Base-by-base conservation (phyloP, 2,888 invertebrate genomes). In the Zhuqinia jingwanae region DNA sequence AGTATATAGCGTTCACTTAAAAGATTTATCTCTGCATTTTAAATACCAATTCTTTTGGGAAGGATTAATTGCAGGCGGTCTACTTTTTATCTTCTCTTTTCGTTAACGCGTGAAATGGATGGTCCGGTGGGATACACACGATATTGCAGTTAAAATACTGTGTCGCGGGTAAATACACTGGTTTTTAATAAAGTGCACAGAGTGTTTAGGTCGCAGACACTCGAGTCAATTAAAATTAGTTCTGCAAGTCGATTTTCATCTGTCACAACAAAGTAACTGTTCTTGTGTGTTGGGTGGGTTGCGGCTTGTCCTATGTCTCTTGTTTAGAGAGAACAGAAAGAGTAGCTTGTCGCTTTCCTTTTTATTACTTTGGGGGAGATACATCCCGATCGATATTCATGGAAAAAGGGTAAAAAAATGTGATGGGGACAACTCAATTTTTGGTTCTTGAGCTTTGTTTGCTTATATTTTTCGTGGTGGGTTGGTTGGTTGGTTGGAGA, bases 161-260 rank as follows among this genome's bases (percentile, higher is more conserved):
- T 50, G 2, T 50, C 36, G 50, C 13, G 2, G 13, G 50, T 50
- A 50, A 15, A 50, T n/a, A 15, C 50, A 50, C 11, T 53, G 60
- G 60, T 53, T n/a, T 17, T n/a, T 17, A 53, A 53, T 15, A 53
- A n/a, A 53, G n/a, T 53, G 36, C 36, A 36, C 36, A 6, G 36
- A 36, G 36, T 6, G 36, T 36, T 10, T 36, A 20, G 53, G 53
- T 17, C 17, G n/a, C 75, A 53, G 36, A 75, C 82, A 73, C 86
- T 76, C 56, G 75, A 86, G 80, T 86, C 86, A 86, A 86, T 86
- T 86, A 86, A 86, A 86, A 86, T 86, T 86, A 86, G 86, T 86
- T 81, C 81, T 86, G 86, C 86, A 86, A n/a, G 60, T 86, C 86
- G 86, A 86, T 86, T 86, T n/a, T 80, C 80, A 76, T 86, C 86